Percentiles rank a stretch among this genome's conserved stretches.
phyloP scores from a whole-genome alignment of 1,140 invertebrate species.

The Zophobas morio region DNA sequence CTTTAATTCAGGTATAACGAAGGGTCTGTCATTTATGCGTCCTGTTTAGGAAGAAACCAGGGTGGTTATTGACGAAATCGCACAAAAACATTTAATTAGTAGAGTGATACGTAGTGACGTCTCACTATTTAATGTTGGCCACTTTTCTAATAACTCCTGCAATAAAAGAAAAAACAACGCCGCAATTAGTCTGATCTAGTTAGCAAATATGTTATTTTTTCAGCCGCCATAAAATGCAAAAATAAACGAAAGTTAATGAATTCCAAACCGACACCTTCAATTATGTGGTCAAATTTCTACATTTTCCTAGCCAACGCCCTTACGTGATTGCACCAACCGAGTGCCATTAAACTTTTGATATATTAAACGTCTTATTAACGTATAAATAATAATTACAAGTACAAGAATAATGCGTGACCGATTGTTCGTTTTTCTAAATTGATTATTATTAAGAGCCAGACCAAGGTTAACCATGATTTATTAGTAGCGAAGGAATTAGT shows the following conservation, averaged over 20 bases:
- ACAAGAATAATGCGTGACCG: constrained; percentile 41
- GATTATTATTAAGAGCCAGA: constrained; percentile 35
- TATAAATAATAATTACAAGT: constrained; percentile 35
- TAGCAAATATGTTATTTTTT: constrained; percentile 10
- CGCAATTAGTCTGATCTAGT: constrained; percentile 13
- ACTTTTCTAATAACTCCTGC: too few relatives aligned
- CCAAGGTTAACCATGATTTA: constrained; percentile 33
- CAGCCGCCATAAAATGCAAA: constrained; percentile 10
- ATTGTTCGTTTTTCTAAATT: constrained; percentile 32
- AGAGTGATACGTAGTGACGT: too few relatives aligned
- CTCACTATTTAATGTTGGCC: too few relatives aligned
- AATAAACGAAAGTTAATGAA: constrained; percentile 44
- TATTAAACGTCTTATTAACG: constrained; percentile 38
- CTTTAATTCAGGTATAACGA: not conserved
- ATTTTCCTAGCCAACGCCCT: constrained; percentile 34
- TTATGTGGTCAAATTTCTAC: constrained; percentile 43
- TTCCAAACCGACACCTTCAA: constrained; percentile 25
- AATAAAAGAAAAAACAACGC: too few relatives aligned
- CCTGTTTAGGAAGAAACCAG: not conserved
- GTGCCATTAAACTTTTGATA: constrained; percentile 19
- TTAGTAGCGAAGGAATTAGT: not conserved
- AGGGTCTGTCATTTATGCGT: not conserved
- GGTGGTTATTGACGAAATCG: not conserved
- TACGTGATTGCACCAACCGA: constrained; percentile 20
- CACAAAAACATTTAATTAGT: too few relatives aligned